phyloP scores from a whole-genome alignment of 2,888 invertebrate genomes.

The Rambutsinella grinnellia region DNA sequence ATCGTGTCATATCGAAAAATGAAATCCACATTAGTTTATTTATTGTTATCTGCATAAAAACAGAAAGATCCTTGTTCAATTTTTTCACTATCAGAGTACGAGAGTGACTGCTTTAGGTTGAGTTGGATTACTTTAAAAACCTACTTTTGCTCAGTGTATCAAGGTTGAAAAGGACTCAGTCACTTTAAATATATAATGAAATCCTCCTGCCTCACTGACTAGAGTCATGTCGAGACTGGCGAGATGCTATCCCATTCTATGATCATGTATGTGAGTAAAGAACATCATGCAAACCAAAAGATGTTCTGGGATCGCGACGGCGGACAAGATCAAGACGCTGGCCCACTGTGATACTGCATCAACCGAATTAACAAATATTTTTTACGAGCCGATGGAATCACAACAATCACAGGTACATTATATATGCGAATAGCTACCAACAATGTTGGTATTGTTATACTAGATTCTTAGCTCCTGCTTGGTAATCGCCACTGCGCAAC shows the following conservation, averaged over 20 bases:
- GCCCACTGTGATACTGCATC: background rate
- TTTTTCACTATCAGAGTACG: too few species aligned
- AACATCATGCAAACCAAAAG: too few species aligned
- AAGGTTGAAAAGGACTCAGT: slow-evolving; percentile 28
- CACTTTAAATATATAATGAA: background rate
- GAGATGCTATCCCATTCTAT: too few species aligned
- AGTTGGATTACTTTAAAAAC: slow-evolving; percentile 56
- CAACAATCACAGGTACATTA: background rate
- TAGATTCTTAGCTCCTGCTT: too few species aligned
- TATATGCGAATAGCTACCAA: background rate
- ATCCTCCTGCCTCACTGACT: background rate
- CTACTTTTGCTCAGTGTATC: slow-evolving; percentile 50
- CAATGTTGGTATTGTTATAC: too few species aligned
- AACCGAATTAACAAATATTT: background rate
- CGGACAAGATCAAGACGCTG: background rate
- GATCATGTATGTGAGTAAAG: too few species aligned
- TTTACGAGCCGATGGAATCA: background rate
- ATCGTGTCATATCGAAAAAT: too few species aligned
- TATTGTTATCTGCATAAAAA: background rate
- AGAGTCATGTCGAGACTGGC: background rate
- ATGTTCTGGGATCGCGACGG: background rate
- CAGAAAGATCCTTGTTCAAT: slow-evolving; percentile 46
- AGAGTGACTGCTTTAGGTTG: background rate
- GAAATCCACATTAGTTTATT: too few species aligned
- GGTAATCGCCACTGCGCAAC: background rate